phyloP scores from a whole-genome alignment of 2,888 invertebrate genomes.

The Pristionchus maxplancki region DNA sequence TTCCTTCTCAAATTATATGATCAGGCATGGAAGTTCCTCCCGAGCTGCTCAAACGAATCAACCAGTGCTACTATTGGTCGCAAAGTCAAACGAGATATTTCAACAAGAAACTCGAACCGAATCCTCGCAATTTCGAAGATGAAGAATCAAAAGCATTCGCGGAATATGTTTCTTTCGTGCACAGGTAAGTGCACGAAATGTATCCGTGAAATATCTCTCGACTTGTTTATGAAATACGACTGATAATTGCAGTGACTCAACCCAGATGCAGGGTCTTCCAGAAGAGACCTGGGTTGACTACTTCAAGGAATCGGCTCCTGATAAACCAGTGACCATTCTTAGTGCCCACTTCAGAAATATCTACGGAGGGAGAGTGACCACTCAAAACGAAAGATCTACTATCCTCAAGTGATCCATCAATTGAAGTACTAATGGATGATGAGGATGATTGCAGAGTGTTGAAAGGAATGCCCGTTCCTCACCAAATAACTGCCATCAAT shows the following conservation, averaged over 20 bases:
- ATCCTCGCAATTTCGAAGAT: conserved; percentile 6
- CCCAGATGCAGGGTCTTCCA: conserved; percentile 40
- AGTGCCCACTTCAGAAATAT: conserved; percentile 16
- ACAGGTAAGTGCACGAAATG: background rate
- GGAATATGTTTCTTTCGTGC: background rate
- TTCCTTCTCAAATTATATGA: background rate
- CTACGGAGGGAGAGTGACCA: background rate
- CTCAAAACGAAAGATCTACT: background rate
- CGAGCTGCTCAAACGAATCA: conserved; percentile 28
- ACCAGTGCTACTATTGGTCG: conserved; percentile 18
- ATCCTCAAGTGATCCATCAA: background rate
- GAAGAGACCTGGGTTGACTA: background rate
- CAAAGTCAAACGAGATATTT: conserved; percentile 6
- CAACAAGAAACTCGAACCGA: conserved; percentile 8
- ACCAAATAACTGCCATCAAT: conserved; percentile 57
- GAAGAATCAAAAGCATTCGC: conserved; percentile 8
- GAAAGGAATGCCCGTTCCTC: conserved; percentile 53
- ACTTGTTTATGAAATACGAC: background rate
- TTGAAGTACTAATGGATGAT: background rate
- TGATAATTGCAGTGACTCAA: background rate
- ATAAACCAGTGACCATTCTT: conserved; percentile 13
- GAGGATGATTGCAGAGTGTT: background rate
- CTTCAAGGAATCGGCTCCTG: background rate
- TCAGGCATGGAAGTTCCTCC: conserved; percentile 5
- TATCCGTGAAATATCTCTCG: background rate